Percentiles rank a stretch among this genome's conserved stretches.
These are phyloP conservation scores for Lepidonotus clava DNA, from an alignment of 2,888 invertebrate genomes.

Conservation along the genomic window DNA sequence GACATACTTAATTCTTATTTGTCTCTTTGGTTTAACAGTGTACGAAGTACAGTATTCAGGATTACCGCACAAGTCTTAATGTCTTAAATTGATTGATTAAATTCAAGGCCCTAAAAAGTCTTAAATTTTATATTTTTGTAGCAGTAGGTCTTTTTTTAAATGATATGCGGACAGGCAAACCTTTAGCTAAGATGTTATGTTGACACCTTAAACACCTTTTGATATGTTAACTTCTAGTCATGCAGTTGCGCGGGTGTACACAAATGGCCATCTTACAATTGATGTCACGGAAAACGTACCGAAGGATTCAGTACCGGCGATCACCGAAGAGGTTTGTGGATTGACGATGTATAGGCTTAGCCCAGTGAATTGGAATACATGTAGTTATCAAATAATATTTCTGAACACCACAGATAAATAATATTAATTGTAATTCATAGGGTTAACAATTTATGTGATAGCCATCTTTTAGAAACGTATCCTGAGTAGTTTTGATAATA, in stretches of 20 bases:
- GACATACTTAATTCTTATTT: too few relatives aligned
- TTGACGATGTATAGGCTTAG: neutral
- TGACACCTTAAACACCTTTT: neutral
- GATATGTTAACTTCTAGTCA: slow-evolving; percentile 53
- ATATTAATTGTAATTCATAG: neutral
- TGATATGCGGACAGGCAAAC: neutral
- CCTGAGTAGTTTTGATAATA: too few relatives aligned
- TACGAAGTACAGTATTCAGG: too few relatives aligned
- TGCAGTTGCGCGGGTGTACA: slow-evolving; percentile 57
- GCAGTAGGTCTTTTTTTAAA: neutral
- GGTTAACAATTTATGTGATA: neutral
- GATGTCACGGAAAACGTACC: slow-evolving; percentile 61
- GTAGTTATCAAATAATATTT: neutral
- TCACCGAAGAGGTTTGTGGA: neutral
- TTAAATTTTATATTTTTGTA: too few relatives aligned
- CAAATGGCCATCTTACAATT: slow-evolving; percentile 58
- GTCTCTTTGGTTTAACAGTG: too few relatives aligned
- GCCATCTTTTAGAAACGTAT: too few relatives aligned
- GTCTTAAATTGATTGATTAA: too few relatives aligned
- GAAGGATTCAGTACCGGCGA: neutral
- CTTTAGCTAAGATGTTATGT: neutral
- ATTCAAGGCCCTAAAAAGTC: too few relatives aligned
- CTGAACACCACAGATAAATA: neutral
- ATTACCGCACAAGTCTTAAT: too few relatives aligned
- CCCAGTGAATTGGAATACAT: neutral